Evolutionary conservation across 2,888 invertebrate species (phyloP), one percentile per base, ranked within the genome.

Genomic region (Drosophila phalerata): DNA sequence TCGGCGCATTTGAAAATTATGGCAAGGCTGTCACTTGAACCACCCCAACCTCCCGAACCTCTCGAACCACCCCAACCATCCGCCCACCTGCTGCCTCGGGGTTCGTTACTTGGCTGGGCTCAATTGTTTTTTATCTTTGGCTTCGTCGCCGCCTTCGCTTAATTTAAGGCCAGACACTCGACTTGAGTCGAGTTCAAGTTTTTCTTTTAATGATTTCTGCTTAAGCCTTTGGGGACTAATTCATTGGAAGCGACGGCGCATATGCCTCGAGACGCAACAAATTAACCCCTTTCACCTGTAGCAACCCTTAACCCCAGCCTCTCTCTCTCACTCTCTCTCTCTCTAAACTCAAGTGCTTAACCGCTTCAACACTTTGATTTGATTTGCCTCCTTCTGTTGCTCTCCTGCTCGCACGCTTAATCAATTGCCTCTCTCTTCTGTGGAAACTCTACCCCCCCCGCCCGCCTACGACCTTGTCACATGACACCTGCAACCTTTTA

Each of bases 351-450:
- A 62, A 71, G 77, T 77, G 84, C 82, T 86, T 87, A 85, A 77
- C 80, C 78, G 85, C 90, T 89, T 86, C 86, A 89, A 86, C 86
- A 89, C 86, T 88, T 89, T 88, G 88, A 86, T 86, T 89, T 89
- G 90, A 88, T 89, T 89, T 43, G 51, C 67, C 60, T 57, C 60
- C 63, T 62, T n/a, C 17, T 67, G 15, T 42, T 17, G 55, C 55
- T 22, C n/a, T 32, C 55, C 11, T n/a, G 43, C 57, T 57, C 47
- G 25, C 28, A 38, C 70, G 86, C 69, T 81, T 88, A 88, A 89
- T 85, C 85, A 88, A 85, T 80, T 85, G 83, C 65, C 51, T 22
- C 25, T 13, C 47, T 9, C 25, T n/a, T 0, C 32, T 13, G 37
- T 37, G 15, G 6, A 38, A 6, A 6, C 42, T 9, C 30, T 2